These are phyloP conservation scores for Thumatha senex DNA, from an alignment of 2,888 invertebrate species.

Conservation along the genomic window DNA sequence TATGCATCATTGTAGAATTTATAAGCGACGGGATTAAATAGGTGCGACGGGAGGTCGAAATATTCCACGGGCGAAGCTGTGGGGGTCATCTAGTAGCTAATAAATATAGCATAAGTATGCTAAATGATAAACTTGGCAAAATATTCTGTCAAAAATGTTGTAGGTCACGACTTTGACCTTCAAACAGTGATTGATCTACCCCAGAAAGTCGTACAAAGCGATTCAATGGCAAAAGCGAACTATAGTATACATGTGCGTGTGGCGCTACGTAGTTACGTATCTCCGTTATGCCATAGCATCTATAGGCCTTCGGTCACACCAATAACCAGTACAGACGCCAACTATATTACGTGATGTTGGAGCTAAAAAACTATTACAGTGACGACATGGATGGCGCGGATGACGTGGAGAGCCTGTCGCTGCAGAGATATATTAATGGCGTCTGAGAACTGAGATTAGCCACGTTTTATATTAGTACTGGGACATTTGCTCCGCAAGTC, in stretches of 20 bases:
- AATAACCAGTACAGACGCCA: conserved; percentile 17
- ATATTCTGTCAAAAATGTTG: conserved; percentile 34
- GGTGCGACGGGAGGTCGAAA: no score
- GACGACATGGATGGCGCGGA: conserved; percentile 14
- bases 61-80: no score
- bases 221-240: conserved; percentile 58
- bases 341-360: conserved; percentile 20
- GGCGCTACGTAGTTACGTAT: conserved; percentile 22
- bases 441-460: conserved; percentile 25
- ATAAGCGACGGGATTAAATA: no score
- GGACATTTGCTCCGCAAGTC: conserved; percentile 38
- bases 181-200: conserved; percentile 45
- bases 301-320: conserved; percentile 20
- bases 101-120: conserved; percentile 7
- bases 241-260: conserved; percentile 32
- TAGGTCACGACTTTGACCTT: conserved; percentile 57
- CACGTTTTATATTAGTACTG: conserved; percentile 37
- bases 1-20: no score
- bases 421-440: conserved; percentile 37
- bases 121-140: conserved; percentile 19
- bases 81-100: no score
- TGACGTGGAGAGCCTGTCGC: conserved; percentile 30
- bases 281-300: conserved; percentile 38
- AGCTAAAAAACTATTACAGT: conserved; percentile 27
- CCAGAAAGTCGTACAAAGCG: conserved; percentile 45